Percentiles rank a stretch among this genome's conserved stretches.
Evolutionary conservation across 1,140 invertebrate genomes (phyloP).

Genomic region (Drosophila bifasciata): DNA sequence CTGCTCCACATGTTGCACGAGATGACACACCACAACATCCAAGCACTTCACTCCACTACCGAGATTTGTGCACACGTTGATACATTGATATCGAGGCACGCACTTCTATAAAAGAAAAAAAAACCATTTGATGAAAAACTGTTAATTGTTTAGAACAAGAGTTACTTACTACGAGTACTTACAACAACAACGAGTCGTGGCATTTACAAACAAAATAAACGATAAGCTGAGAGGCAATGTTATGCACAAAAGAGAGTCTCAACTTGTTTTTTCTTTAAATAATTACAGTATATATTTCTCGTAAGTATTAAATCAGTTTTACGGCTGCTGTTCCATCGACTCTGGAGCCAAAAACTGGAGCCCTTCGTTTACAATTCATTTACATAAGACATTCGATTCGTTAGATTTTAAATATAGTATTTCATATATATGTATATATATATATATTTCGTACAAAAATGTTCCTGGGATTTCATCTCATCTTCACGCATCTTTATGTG

Average conservation of each 20-base stretch:
- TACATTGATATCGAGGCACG: conserved; percentile 47
- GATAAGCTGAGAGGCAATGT: conserved; percentile 63
- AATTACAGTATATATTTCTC: conserved; percentile 75
- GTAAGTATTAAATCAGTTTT: conserved; percentile 74
- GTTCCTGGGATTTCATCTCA: conserved; percentile 52
- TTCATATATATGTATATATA: conserved; percentile 34
- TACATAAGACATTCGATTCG: conserved; percentile 71
- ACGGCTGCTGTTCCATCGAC: conserved; percentile 36
- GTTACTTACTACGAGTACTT: conserved; percentile 12
- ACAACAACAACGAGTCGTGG: conserved; percentile 72
- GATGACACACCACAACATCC: conserved; percentile 47
- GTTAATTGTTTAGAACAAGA: conserved; percentile 66
- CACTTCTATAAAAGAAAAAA: conserved; percentile 32
- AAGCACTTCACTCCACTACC: conserved; percentile 41
- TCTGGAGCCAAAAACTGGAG: conserved; percentile 27
- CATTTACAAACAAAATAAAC: conserved; percentile 74
- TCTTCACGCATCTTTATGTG: conserved; percentile 24
- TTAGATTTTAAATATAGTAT: conserved; percentile 45
- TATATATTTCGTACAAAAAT: conserved; percentile 71
- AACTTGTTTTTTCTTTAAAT: conserved; percentile 61
- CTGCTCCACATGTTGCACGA: conserved; percentile 37
- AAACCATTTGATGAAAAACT: conserved; percentile 37
- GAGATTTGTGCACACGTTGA: conserved; percentile 64
- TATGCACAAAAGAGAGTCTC: conserved; percentile 52
- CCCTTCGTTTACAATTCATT: conserved; percentile 73